Conservation (phyloP, 2,797 vertebrate genomes). For the Neosalanx taihuensis region DNA sequence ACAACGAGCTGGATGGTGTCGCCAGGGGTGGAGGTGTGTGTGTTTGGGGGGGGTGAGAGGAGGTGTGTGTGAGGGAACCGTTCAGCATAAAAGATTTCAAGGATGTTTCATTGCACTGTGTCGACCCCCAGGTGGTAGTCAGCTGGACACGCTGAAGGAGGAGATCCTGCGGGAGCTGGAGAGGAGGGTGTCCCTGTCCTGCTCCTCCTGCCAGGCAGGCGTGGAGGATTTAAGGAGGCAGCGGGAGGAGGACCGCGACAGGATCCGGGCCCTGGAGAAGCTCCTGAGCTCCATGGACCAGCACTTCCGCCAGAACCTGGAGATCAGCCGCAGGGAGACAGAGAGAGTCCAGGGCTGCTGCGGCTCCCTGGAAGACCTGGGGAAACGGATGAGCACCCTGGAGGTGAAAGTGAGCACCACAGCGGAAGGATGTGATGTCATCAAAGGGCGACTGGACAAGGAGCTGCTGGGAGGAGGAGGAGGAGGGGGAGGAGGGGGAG, state of each 20-base stretch:
- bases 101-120: background rate
- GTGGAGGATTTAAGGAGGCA: constrained; percentile 80
- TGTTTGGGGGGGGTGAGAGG: background rate
- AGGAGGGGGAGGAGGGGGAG: constrained; percentile 63
- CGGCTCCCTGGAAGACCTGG: constrained; percentile 62
- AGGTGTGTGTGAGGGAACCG: background rate
- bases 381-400: constrained; percentile 65
- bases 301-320: constrained; percentile 73
- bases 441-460: constrained; percentile 76
- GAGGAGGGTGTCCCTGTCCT: constrained; percentile 78
- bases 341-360: constrained; percentile 71
- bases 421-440: constrained; percentile 62
- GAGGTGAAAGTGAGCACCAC: constrained; percentile 75
- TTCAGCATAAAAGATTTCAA: background rate
- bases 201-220: constrained; percentile 78
- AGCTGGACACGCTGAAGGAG: constrained; percentile 64
- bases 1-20: constrained; percentile 66
- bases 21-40: constrained; percentile 13
- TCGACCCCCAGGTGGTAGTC: constrained; percentile 27
- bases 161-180: constrained; percentile 79
- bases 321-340: constrained; percentile 66
- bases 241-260: constrained; percentile 81
- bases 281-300: constrained; percentile 79
- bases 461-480: constrained; percentile 55
- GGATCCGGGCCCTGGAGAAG: constrained; percentile 82